phyloP scores from a whole-genome alignment of 2,113 vertebrate genomes.

The Psittacula cyanocephala region DNA sequence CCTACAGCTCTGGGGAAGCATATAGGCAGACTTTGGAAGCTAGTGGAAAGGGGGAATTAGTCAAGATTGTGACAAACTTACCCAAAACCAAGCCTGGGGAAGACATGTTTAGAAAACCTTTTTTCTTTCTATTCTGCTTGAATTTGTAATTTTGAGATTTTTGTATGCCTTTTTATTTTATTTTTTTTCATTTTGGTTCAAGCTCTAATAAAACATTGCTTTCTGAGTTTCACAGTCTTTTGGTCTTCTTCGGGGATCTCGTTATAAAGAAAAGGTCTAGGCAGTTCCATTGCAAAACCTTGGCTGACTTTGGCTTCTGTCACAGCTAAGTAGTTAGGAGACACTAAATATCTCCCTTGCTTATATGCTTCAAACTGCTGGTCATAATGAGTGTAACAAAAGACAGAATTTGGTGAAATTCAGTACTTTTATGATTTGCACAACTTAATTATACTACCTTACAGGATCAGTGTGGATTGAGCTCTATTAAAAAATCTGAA shows the following conservation, averaged over 20 bases:
- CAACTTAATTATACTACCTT: background rate
- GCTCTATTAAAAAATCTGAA: background rate
- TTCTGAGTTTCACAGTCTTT: background rate
- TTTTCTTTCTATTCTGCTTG: background rate
- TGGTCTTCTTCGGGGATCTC: slow-evolving; percentile 14
- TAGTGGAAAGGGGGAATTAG: background rate
- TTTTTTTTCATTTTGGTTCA: background rate
- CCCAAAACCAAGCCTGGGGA: background rate
- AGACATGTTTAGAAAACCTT: background rate
- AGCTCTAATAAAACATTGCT: background rate
- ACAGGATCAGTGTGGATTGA: background rate
- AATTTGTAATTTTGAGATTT: background rate
- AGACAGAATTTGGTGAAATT: background rate
- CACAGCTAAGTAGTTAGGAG: background rate
- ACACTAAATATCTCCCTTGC: background rate
- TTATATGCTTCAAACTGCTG: background rate
- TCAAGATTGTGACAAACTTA: background rate
- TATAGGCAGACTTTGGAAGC: background rate
- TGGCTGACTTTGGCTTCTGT: background rate
- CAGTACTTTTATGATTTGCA: background rate
- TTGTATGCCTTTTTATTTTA: background rate
- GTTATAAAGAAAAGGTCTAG: slow-evolving; percentile 20
- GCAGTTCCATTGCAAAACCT: background rate
- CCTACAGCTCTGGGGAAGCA: background rate
- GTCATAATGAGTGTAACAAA: background rate